Percentiles rank a stretch among this genome's conserved stretches.
These are phyloP conservation scores for Pyrrhosoma nymphula DNA, from an alignment of 2,888 invertebrate species.

Conservation along the genomic window DNA sequence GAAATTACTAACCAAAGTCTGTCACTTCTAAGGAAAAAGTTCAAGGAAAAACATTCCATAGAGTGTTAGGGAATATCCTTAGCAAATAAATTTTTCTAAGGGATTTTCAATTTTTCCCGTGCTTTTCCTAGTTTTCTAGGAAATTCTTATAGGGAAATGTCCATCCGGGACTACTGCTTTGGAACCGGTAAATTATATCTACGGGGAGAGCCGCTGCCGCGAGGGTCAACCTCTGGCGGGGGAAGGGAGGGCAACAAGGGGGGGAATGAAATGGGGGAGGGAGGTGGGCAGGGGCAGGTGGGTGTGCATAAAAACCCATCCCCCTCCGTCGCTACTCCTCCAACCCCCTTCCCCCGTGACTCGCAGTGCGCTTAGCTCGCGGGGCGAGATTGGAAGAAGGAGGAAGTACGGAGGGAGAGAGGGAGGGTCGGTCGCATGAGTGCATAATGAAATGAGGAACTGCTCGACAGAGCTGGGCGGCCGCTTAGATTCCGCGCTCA, in stretches of 20 bases:
- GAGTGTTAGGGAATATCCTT: no score
- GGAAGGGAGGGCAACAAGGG: background rate
- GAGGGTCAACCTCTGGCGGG: background rate
- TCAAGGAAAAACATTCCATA: no score
- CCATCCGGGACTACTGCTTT: background rate
- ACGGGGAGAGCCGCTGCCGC: background rate
- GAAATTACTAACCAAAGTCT: no score
- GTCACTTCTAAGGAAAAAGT: no score
- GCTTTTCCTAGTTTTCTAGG: no score
- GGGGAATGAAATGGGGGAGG: background rate
- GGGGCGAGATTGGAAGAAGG: background rate
- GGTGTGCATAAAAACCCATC: background rate
- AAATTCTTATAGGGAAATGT: no score
- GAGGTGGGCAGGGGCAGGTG: background rate
- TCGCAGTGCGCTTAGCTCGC: background rate
- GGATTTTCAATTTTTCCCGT: no score
- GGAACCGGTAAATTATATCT: background rate
- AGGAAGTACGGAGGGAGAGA: background rate
- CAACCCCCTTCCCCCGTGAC: background rate
- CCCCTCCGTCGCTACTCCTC: background rate
- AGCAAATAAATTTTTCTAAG: no score
- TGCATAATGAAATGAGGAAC: background rate
- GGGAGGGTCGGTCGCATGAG: background rate
- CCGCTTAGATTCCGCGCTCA: background rate
- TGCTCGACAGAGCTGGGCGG: background rate